Percentiles rank a stretch among this genome's conserved stretches.
Evolutionary conservation across 53 echinoderm and acorn worm species (phyloP).

Genomic region (Actinopyga echinites): DNA sequence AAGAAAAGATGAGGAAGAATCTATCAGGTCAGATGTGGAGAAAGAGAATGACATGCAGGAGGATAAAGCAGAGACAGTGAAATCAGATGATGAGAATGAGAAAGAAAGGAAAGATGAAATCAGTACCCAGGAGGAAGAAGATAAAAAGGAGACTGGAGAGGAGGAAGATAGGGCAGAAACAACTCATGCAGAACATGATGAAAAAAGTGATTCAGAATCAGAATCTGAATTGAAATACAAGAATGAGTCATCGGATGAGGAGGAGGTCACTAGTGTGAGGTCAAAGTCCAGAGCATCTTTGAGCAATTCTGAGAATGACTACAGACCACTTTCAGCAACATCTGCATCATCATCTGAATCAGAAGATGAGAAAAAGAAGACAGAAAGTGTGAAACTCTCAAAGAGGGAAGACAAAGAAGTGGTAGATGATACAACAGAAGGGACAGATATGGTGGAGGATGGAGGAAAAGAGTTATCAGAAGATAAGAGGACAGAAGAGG

Average conservation of each 20-base stretch:
- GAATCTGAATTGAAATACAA: conserved; percentile 8
- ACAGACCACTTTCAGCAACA: conserved; percentile 4
- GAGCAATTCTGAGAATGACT: conserved; percentile 19
- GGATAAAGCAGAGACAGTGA: background rate
- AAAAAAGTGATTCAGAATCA: background rate
- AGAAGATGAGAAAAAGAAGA: background rate
- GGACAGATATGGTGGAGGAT: background rate
- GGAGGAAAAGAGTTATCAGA: background rate
- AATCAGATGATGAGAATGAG: background rate
- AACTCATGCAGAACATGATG: background rate
- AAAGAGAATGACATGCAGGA: background rate
- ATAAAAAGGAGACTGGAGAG: background rate
- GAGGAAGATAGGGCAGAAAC: background rate
- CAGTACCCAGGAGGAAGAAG: too few relatives aligned
- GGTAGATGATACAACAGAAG: background rate
- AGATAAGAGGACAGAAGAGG: background rate
- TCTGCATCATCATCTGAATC: conserved; percentile 2
- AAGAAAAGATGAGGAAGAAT: background rate
- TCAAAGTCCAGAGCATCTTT: conserved; percentile 14
- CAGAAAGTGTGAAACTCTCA: background rate
- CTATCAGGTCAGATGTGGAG: background rate
- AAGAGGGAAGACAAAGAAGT: background rate
- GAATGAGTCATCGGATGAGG: conserved; percentile 18
- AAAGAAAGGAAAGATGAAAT: too few relatives aligned
- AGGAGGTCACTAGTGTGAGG: conserved; percentile 7